phyloP scores from a whole-genome alignment of 1,140 invertebrate species.

The Trichoplusia ni region DNA sequence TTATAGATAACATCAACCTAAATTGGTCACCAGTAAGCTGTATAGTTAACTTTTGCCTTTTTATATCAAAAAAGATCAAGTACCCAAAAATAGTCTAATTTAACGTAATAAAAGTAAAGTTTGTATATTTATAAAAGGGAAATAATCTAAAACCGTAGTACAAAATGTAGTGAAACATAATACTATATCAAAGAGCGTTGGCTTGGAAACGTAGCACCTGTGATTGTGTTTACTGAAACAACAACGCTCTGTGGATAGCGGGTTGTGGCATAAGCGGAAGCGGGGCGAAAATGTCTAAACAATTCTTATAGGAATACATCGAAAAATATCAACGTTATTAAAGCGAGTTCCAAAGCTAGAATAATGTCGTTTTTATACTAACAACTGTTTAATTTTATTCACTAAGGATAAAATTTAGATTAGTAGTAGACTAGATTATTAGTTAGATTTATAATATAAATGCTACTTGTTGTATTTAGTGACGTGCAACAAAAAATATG shows the following conservation, averaged over 20 bases:
- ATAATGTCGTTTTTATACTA: too few relatives aligned
- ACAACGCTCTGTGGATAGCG: slow-evolving; percentile 42
- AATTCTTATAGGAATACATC: background rate
- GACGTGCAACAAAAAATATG: background rate
- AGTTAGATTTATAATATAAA: too few relatives aligned
- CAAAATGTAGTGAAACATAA: slow-evolving; percentile 55
- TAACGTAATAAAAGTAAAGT: background rate
- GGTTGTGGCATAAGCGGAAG: slow-evolving; percentile 38
- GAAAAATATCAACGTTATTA: too few relatives aligned
- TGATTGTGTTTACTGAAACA: slow-evolving; percentile 66
- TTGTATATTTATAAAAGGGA: slow-evolving; percentile 1
- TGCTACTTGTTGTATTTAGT: too few relatives aligned
- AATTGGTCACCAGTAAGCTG: too few relatives aligned
- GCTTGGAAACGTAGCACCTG: slow-evolving; percentile 69
- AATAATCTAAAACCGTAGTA: slow-evolving; percentile 27
- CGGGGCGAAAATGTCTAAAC: slow-evolving; percentile 11
- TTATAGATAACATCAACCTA: too few relatives aligned
- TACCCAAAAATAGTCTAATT: background rate
- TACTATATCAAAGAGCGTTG: slow-evolving; percentile 68
- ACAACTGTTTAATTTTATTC: too few relatives aligned
- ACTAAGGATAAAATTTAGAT: too few relatives aligned
- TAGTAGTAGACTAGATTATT: too few relatives aligned
- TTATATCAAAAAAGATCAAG: too few relatives aligned
- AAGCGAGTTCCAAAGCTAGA: too few relatives aligned
- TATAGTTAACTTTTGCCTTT: background rate